Evolutionary conservation across 2,888 invertebrate genomes (phyloP).

Genomic region (Onthophagus sagittarius): DNA sequence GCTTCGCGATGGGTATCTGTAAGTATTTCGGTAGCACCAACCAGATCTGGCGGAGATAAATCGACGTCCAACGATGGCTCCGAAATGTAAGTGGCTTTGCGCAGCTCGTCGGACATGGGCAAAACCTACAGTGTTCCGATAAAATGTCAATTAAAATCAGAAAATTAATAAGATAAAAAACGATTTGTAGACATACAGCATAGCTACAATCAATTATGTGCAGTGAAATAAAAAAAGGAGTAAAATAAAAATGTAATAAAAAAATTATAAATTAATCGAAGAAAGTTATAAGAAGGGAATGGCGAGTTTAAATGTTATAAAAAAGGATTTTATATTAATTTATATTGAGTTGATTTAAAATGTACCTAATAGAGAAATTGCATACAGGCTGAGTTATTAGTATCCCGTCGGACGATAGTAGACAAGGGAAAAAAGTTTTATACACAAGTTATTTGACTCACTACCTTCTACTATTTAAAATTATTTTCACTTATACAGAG

Average conservation of each 20-base stretch:
- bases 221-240: not conserved
- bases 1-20: conserved; percentile 86
- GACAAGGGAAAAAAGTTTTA: no score
- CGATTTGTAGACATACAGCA: not conserved
- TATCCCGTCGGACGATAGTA: no score
- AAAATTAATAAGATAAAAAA: not conserved
- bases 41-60: conserved; percentile 84
- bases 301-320: not conserved
- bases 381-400: no score
- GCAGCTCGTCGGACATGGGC: conserved; percentile 91
- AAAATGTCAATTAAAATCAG: not conserved
- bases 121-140: conserved; percentile 61
- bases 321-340: not conserved
- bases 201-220: not conserved
- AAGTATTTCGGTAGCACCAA: conserved; percentile 85
- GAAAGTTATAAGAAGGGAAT: not conserved
- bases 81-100: conserved; percentile 72
- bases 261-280: not conserved
- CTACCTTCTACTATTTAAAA: no score
- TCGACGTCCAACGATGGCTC: conserved; percentile 81
- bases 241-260: not conserved
- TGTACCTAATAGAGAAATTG: no score
- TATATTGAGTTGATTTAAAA: no score
- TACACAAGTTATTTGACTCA: no score
- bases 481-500: no score